phyloP scores from a whole-genome alignment of 2,888 invertebrate species.

The Drosophila lacicola region DNA sequence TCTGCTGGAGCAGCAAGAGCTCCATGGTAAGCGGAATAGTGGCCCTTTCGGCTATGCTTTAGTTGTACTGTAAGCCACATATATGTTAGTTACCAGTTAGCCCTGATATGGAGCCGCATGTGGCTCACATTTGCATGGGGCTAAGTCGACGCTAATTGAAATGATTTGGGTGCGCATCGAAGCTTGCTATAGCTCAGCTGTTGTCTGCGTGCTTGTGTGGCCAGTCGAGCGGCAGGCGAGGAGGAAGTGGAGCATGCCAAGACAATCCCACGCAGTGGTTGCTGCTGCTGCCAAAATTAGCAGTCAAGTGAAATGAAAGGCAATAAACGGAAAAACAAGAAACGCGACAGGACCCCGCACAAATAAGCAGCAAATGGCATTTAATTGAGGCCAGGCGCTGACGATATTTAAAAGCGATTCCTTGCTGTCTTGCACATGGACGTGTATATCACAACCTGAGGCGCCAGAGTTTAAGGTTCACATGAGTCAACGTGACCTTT shows the following conservation, averaged over 20 bases:
- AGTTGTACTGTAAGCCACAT: constrained; percentile 41
- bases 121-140: constrained; percentile 54
- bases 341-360: constrained; percentile 12
- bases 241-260: constrained; percentile 1
- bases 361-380: constrained; percentile 57
- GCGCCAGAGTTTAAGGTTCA: constrained; percentile 47
- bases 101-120: constrained; percentile 1
- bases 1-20: constrained; percentile 60
- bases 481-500: constrained; percentile 66
- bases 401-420: constrained; percentile 56
- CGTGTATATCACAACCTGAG: constrained; percentile 45
- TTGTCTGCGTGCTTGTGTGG: constrained; percentile 21
- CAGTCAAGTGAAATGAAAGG: constrained; percentile 40
- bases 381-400: constrained; percentile 49
- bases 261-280: constrained; percentile 18
- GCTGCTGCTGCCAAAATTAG: constrained; percentile 39
- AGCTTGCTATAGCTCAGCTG: constrained; percentile 16
- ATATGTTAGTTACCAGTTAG: constrained; percentile 18
- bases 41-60: constrained; percentile 21
- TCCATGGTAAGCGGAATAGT: constrained; percentile 35
- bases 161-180: constrained; percentile 45
- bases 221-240: constrained; percentile 16
- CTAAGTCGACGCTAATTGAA: constrained; percentile 63
- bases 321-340: constrained; percentile 24
- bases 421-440: constrained; percentile 13